Evolutionary conservation across 2,113 vertebrate genomes (phyloP).

Genomic region (Epinephelus lanceolatus): DNA sequence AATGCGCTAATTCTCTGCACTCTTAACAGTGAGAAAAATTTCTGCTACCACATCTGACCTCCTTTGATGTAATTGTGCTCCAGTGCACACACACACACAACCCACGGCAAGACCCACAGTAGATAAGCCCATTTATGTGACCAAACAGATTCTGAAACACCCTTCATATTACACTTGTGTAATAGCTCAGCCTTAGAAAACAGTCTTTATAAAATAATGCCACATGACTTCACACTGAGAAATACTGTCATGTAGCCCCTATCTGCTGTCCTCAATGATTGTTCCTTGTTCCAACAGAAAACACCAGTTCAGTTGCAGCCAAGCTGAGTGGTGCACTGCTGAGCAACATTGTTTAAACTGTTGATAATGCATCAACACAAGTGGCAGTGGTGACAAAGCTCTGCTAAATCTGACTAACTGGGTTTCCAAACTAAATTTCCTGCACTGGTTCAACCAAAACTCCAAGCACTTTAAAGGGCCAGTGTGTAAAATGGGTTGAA

Average conservation of each 20-base stretch:
- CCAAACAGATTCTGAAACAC: conserved; percentile 17
- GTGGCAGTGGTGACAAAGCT: neutral
- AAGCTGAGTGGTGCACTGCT: neutral
- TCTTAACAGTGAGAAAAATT: conserved; percentile 38
- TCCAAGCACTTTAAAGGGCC: neutral
- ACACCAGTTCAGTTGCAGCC: conserved; percentile 9
- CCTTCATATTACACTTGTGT: conserved; percentile 21
- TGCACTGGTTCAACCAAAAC: conserved; percentile 14
- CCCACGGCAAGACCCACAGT: neutral
- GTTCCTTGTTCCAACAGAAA: conserved; percentile 29
- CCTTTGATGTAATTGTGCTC: conserved; percentile 36
- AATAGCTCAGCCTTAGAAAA: conserved; percentile 30
- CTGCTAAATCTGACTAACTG: conserved; percentile 14
- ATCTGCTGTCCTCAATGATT: conserved; percentile 5
- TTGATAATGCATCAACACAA: conserved; percentile 22
- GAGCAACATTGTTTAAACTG: conserved; percentile 13
- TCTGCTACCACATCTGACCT: conserved; percentile 41
- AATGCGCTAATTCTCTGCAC: conserved; percentile 56
- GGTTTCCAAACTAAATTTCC: conserved; percentile 14
- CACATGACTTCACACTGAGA: conserved; percentile 22
- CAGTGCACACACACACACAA: neutral
- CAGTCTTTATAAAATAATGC: conserved; percentile 34
- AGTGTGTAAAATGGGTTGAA: too few species aligned
- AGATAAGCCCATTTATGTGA: conserved; percentile 51
- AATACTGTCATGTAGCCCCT: conserved; percentile 9